Conservation (phyloP, 1,140 invertebrate genomes). For the Myzus persicae region DNA sequence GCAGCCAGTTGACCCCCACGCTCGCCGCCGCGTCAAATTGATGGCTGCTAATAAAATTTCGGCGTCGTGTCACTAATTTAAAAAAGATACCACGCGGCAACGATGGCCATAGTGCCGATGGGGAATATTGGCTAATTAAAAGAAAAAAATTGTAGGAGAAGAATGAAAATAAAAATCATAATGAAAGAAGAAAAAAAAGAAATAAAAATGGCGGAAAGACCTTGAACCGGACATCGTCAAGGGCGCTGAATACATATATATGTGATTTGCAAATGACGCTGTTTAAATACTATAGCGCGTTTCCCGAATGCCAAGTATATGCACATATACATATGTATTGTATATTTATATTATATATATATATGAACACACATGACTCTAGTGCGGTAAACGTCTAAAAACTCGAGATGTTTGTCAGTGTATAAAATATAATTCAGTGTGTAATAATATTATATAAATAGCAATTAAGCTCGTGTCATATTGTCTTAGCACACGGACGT, state of each 20-base stretch:
- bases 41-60: conserved; percentile 38
- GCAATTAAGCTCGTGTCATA: neutral
- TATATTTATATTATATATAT: too few relatives aligned
- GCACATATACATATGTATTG: neutral
- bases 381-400: neutral
- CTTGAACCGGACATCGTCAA: conserved; percentile 58
- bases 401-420: neutral
- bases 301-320: conserved; percentile 41
- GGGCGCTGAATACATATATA: conserved; percentile 42
- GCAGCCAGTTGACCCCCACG: conserved; percentile 11
- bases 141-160: conserved; percentile 14
- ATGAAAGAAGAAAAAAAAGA: conserved; percentile 31
- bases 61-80: conserved; percentile 11
- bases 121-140: conserved; percentile 31
- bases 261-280: conserved; percentile 50
- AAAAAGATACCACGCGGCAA: neutral
- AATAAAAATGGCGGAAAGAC: conserved; percentile 47
- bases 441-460: conserved; percentile 1
- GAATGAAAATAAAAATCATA: conserved; percentile 45
- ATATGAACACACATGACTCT: neutral
- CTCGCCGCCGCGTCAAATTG: neutral
- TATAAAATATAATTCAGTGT: neutral
- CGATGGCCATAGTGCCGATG: neutral
- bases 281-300: conserved; percentile 48
- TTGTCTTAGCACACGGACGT: neutral